Evolutionary conservation across 2,797 vertebrate genomes (phyloP).

Genomic region (Halcyon smyrnensis): DNA sequence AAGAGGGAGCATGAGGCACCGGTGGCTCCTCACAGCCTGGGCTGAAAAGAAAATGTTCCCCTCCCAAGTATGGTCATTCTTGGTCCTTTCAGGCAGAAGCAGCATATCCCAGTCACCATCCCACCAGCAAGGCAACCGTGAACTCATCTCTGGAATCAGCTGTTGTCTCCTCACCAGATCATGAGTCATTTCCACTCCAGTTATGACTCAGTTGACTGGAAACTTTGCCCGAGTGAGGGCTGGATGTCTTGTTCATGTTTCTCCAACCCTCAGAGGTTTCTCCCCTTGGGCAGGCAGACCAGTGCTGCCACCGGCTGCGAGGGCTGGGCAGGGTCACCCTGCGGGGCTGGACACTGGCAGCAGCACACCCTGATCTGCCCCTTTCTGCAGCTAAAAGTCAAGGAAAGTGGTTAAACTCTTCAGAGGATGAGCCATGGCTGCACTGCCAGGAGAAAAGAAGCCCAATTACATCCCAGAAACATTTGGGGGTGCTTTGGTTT

Average conservation of each 20-base stretch:
- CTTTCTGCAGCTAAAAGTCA: not conserved
- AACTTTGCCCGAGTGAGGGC: not conserved
- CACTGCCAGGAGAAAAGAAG: not conserved
- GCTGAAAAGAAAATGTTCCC: not conserved
- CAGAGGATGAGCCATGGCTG: not conserved
- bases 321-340: not conserved
- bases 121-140: accelerated
- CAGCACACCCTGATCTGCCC: accelerated
- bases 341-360: accelerated
- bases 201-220: not conserved
- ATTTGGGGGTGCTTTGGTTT: not conserved
- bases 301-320: accelerated
- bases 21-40: not conserved
- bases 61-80: accelerated
- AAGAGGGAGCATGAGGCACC: not conserved
- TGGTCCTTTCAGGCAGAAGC: not conserved
- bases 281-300: accelerated
- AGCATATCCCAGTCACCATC: not conserved
- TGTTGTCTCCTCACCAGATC: not conserved
- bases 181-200: not conserved
- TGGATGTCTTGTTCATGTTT: accelerated
- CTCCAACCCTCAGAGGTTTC: not conserved
- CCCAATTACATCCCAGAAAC: not conserved
- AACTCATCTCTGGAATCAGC: not conserved
- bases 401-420: not conserved